Evolutionary conservation across 37 sponge, comb jelly and placozoan species (phyloP), one percentile per base, ranked within the genome.

Genomic region (Corticium candelabrum): DNA sequence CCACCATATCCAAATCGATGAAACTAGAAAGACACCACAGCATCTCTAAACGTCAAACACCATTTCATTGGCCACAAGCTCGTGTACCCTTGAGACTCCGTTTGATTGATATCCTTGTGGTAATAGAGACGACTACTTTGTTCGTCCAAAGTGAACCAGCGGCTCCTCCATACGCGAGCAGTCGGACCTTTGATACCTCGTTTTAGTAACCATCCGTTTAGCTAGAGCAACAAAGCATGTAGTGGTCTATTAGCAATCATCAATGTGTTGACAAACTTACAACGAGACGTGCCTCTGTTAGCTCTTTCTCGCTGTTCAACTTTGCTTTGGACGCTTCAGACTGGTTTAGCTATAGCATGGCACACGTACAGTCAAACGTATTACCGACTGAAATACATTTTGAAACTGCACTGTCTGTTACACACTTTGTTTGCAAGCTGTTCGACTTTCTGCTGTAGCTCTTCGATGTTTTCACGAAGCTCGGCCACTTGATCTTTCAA

Each of bases 111-210:
- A 21, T 21, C 62, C 62, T 50, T 50, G 62, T 27, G 21, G 62
- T 50, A 50, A 11, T 50, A 21, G 21, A 50, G 62, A 27, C 21
- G 62, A 21, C 62, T 50, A 27, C 62, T 21, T 50, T 11, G 21
- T 11, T 21, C 21, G 21, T 50, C 62, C 21, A 50, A 50, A 50
- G 62, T 21, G 21, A 50, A 50, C 62, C 62, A 50, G 11, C 62
- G 62, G 21, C 62, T 11, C 21, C 62, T 50, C 62, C 62, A 50
- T 21, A 50, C 62, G 62, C 15, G 11, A 11, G 62, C 62, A 27
- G 62, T 50, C 21, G 62, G 62, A 21, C 62, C 62, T 50, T 50
- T 50, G 62, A 50, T 50, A 21, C 62, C 62, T 50, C 62, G 62
- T 50, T 50, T 50, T 21, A 50, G 11, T 21, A 50, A 21, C 62